Conservation (phyloP, 2,888 invertebrate genomes). For the Apodemia zela region DNA sequence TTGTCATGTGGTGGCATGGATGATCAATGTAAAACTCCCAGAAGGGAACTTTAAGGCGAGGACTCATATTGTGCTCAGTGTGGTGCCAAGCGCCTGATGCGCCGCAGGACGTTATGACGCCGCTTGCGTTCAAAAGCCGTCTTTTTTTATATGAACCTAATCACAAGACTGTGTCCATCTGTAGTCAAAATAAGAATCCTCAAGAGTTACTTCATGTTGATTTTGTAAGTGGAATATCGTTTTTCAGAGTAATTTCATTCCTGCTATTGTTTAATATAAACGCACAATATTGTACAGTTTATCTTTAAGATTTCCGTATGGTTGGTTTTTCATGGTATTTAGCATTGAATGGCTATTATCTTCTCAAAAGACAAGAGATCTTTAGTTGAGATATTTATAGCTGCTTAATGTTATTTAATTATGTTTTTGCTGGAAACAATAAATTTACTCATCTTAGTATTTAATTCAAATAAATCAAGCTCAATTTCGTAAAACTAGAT, state of each 20-base stretch:
- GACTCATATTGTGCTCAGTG: constrained; percentile 70
- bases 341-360: constrained; percentile 1
- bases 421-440: constrained; percentile 46
- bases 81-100: constrained; percentile 70
- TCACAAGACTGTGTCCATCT: constrained; percentile 69
- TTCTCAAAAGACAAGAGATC: background rate
- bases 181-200: constrained; percentile 53
- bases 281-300: constrained; percentile 76
- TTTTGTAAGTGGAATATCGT: constrained; percentile 49
- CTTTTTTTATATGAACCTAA: constrained; percentile 68
- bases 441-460: constrained; percentile 55
- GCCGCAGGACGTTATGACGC: constrained; percentile 61
- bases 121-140: constrained; percentile 66
- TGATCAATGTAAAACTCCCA: constrained; percentile 72
- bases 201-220: constrained; percentile 55
- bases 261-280: constrained; percentile 69
- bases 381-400: background rate
- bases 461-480: constrained; percentile 76
- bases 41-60: constrained; percentile 67
- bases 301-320: constrained; percentile 48
- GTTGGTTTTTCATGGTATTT: constrained; percentile 48
- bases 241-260: constrained; percentile 49
- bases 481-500: constrained; percentile 74
- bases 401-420: constrained; percentile 36
- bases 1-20: constrained; percentile 80